phyloP scores from a whole-genome alignment of 1,140 invertebrate genomes.

The Macrocentrus cingulum region DNA sequence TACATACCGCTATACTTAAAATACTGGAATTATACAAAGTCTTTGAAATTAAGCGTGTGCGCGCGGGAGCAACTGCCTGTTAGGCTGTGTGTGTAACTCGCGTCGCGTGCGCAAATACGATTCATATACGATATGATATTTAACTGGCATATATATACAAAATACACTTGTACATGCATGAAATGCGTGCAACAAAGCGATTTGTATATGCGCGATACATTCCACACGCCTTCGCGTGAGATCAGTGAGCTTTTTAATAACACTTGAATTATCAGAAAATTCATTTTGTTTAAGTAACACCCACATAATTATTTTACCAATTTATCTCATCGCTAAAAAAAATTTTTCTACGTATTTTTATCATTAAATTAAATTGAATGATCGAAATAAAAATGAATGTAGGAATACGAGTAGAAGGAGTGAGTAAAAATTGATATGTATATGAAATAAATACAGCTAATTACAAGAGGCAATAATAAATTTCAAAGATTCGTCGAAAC shows the following conservation, averaged over 20 bases:
- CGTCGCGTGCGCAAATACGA: conserved; percentile 13
- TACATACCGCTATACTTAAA: background rate
- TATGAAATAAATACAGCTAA: no score
- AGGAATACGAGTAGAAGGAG: no score
- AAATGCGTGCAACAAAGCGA: conserved; percentile 4
- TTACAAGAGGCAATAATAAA: conserved; percentile 9
- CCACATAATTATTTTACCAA: no score
- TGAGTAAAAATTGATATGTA: no score
- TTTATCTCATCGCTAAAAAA: no score
- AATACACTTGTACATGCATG: background rate
- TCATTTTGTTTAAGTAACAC: no score
- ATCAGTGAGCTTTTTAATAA: background rate
- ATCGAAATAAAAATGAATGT: no score
- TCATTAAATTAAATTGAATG: no score
- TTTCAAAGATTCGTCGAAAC: background rate
- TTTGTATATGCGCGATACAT: conserved; percentile 13
- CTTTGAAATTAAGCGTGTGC: conserved; percentile 10
- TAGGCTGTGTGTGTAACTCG: background rate
- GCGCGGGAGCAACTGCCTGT: no score
- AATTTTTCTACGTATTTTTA: no score
- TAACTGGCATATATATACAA: background rate
- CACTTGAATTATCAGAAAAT: no score
- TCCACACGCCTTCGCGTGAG: conserved; percentile 1
- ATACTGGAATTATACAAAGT: conserved; percentile 20
- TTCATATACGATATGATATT: background rate